Conservation (phyloP, 2,113 vertebrate genomes). For the Felis catus region DNA sequence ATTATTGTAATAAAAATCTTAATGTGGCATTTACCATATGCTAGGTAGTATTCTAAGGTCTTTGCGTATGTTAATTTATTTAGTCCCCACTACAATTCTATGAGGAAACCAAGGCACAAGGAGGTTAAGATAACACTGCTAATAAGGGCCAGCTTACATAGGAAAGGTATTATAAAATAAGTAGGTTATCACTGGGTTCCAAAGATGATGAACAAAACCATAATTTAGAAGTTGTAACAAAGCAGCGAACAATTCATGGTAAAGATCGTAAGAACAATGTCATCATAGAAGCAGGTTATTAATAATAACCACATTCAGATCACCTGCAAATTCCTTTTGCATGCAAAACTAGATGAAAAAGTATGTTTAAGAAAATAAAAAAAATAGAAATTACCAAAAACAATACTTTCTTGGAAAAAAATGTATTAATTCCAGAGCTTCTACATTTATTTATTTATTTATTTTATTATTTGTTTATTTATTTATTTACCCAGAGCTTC, state of each 20-base stretch:
- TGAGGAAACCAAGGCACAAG: background rate
- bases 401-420: background rate
- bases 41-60: background rate
- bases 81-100: background rate
- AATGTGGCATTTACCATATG: background rate
- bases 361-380: background rate
- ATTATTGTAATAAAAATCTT: slow-evolving; percentile 27
- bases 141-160: background rate
- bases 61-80: background rate
- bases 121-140: background rate
- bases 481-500: background rate
- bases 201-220: background rate
- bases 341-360: background rate
- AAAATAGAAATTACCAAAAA: background rate
- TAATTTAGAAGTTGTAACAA: background rate
- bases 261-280: background rate
- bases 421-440: background rate
- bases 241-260: background rate
- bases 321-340: background rate
- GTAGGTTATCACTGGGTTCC: background rate
- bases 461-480: background rate
- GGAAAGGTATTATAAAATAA: background rate
- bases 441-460: background rate
- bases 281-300: background rate
- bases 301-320: background rate